Evolutionary conservation across 2,888 invertebrate genomes (phyloP).

Genomic region (Deroplatys truncata): DNA sequence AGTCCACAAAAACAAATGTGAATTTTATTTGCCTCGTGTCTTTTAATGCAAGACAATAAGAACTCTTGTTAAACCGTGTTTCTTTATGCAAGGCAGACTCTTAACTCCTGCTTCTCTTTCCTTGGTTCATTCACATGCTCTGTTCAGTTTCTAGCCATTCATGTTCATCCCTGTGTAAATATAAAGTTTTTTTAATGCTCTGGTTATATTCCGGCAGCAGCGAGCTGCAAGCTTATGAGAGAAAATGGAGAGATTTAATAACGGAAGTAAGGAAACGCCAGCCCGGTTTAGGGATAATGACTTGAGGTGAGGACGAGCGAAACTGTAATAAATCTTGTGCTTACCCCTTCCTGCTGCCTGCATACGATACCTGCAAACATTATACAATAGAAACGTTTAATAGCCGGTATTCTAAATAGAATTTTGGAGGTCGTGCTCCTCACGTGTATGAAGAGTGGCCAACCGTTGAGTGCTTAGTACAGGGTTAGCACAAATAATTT

Average conservation of each 20-base stretch:
- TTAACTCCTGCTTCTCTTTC: too few species aligned
- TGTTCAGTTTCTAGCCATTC: background rate
- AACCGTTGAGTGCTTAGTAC: too few species aligned
- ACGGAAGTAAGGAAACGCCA: background rate
- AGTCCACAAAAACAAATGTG: too few species aligned
- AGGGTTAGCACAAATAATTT: too few species aligned
- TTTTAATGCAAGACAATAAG: too few species aligned
- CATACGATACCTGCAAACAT: background rate
- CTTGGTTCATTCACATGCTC: too few species aligned
- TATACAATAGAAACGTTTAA: background rate
- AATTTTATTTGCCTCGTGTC: too few species aligned
- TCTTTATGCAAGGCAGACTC: too few species aligned
- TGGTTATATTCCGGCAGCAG: background rate
- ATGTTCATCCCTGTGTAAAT: background rate
- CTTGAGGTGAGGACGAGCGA: background rate
- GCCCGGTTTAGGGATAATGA: background rate
- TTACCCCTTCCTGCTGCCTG: background rate
- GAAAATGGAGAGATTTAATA: background rate
- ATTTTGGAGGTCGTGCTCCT: too few species aligned
- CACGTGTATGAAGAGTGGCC: too few species aligned
- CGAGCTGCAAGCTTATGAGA: background rate
- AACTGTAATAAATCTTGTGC: background rate
- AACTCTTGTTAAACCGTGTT: too few species aligned
- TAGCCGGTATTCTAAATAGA: too few species aligned
- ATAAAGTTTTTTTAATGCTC: constrained; percentile 8